A percentile compares a stretch with the other conserved stretches of the same genome.
Conservation (phyloP, 2,113 vertebrate species). For the Ameiurus melas region DNA sequence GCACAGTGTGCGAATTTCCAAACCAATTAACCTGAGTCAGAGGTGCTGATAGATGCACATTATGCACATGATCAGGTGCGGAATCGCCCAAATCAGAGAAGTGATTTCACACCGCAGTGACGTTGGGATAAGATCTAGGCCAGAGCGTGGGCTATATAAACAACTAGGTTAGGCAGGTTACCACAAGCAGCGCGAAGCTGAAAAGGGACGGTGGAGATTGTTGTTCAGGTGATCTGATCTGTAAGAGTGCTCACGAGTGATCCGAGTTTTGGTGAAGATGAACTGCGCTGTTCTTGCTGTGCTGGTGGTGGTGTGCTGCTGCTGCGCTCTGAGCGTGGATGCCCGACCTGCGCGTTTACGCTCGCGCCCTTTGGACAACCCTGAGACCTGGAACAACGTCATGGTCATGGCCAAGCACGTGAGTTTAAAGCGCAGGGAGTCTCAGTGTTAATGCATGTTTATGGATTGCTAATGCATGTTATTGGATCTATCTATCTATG, state of each 20-base stretch:
- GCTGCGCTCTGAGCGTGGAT: neutral
- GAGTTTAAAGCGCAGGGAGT: conserved; percentile 8
- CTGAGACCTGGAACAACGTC: conserved; percentile 53
- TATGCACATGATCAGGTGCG: conserved; percentile 37
- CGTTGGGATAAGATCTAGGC: conserved; percentile 29
- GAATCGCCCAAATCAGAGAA: conserved; percentile 29
- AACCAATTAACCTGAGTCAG: conserved; percentile 37
- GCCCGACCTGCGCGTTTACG: neutral
- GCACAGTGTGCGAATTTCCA: conserved; percentile 19
- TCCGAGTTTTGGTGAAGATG: conserved; percentile 30
- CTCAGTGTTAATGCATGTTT: neutral
- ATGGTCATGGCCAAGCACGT: conserved; percentile 44
- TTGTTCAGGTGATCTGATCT: conserved; percentile 1
- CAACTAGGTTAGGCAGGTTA: neutral
- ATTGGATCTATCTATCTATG: neutral
- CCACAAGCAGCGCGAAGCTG: neutral
- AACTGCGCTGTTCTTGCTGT: conserved; percentile 1
- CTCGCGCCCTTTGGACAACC: conserved; percentile 50
- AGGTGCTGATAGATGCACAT: neutral
- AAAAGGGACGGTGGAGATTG: neutral
- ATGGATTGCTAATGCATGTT: neutral
- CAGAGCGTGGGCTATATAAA: conserved; percentile 34
- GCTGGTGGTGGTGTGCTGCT: conserved; percentile 33
- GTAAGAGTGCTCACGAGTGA: neutral
- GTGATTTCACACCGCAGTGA: conserved; percentile 42